These are phyloP conservation scores for Achlya flavicornis DNA, from an alignment of 2,888 invertebrate genomes.

Conservation along the genomic window DNA sequence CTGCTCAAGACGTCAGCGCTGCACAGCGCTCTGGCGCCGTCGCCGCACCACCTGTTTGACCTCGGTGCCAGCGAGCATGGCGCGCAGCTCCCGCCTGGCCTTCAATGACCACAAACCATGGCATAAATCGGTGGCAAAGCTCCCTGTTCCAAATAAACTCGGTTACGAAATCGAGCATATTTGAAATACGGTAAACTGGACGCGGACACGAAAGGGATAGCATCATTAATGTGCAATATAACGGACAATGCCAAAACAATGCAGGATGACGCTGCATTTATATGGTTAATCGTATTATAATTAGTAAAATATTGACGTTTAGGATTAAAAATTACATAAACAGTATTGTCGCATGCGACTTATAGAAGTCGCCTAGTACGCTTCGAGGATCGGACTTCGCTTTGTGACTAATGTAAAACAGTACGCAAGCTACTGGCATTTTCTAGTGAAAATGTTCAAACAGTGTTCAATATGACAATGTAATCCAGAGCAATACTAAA, in stretches of 20 bases:
- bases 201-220: slow-evolving; percentile 57
- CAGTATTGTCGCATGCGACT: slow-evolving; percentile 78
- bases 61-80: slow-evolving; percentile 72
- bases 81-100: slow-evolving; percentile 78
- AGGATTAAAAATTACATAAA: slow-evolving; percentile 76
- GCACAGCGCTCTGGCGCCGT: slow-evolving; percentile 89
- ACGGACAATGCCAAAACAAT: slow-evolving; percentile 79
- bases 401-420: slow-evolving; percentile 49
- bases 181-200: slow-evolving; percentile 26
- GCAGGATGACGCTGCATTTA: slow-evolving; percentile 68
- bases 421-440: slow-evolving; percentile 50
- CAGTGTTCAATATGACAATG: slow-evolving; percentile 82
- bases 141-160: slow-evolving; percentile 40
- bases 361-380: slow-evolving; percentile 64
- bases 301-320: slow-evolving; percentile 81
- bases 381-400: slow-evolving; percentile 70
- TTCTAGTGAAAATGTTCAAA: slow-evolving; percentile 61
- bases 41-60: slow-evolving; percentile 84
- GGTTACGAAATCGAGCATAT: slow-evolving; percentile 28
- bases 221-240: slow-evolving; percentile 73
- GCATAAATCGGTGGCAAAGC: slow-evolving; percentile 61
- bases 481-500: slow-evolving; percentile 84
- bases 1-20: slow-evolving; percentile 94
- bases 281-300: slow-evolving; percentile 78
- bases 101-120: slow-evolving; percentile 82